Percentiles rank a stretch among this genome's conserved stretches.
Conservation (phyloP, 2,113 vertebrate genomes). For the Chrysochloris asiatica region DNA sequence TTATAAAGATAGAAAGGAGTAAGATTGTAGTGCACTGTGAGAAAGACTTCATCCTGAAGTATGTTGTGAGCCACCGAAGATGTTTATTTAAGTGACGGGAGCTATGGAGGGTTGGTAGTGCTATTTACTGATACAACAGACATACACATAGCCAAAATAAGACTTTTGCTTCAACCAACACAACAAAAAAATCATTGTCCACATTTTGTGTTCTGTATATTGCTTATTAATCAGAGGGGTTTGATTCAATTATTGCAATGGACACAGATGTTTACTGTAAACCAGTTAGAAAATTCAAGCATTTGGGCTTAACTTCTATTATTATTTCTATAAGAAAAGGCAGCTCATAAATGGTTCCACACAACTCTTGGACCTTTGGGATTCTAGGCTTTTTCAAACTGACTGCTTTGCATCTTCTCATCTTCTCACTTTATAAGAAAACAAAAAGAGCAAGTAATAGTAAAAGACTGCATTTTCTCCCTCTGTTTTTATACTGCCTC, state of each 20-base stretch:
- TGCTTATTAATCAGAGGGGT: conserved; percentile 33
- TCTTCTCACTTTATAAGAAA: background rate
- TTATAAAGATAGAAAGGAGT: background rate
- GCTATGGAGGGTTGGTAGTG: background rate
- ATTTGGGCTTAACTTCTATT: conserved; percentile 24
- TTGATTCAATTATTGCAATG: conserved; percentile 28
- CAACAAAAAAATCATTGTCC: background rate
- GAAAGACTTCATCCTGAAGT: background rate
- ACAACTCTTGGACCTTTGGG: conserved; percentile 5
- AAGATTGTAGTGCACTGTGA: background rate
- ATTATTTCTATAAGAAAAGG: background rate
- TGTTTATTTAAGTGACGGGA: background rate
- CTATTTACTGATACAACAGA: background rate
- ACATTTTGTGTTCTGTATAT: background rate
- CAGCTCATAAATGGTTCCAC: conserved; percentile 49
- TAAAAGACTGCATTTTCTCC: background rate
- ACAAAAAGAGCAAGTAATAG: conserved; percentile 19
- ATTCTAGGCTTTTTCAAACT: conserved; percentile 25
- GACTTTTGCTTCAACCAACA: conserved; percentile 15
- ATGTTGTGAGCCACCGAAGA: background rate
- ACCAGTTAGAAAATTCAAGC: background rate
- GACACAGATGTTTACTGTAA: background rate
- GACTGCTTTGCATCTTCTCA: conserved; percentile 36
- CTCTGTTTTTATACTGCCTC: conserved; percentile 10
- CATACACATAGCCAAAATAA: conserved; percentile 25